These are phyloP conservation scores for Synanthedon tipuliformis DNA, from an alignment of 2,888 invertebrate species.

Conservation along the genomic window DNA sequence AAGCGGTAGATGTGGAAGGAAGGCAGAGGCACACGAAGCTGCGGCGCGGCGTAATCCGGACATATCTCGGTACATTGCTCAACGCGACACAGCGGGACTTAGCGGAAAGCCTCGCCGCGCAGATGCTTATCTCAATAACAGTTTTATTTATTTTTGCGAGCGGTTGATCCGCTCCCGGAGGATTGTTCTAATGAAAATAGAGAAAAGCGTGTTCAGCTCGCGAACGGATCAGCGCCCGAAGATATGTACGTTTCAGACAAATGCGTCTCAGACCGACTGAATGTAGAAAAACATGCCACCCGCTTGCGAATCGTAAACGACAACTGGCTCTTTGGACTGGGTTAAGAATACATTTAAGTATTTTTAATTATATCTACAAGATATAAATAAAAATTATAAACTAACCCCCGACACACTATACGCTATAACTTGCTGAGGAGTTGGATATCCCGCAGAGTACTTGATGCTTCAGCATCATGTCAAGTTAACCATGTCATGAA, in stretches of 20 bases:
- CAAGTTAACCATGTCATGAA: too few relatives aligned
- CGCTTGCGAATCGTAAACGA: conserved; percentile 15
- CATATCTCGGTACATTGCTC: conserved; percentile 67
- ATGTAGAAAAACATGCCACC: background rate
- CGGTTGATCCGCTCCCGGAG: conserved; percentile 58
- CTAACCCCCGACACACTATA: too few relatives aligned
- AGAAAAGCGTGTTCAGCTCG: conserved; percentile 19
- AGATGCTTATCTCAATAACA: conserved; percentile 71
- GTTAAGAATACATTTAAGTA: background rate
- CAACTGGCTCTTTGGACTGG: conserved; percentile 8
- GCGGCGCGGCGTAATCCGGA: conserved; percentile 56
- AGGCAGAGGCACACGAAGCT: conserved; percentile 34
- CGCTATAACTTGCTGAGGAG: too few relatives aligned
- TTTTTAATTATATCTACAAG: too few relatives aligned
- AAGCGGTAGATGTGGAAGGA: conserved; percentile 19
- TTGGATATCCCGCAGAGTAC: too few relatives aligned
- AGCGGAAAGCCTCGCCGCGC: conserved; percentile 62
- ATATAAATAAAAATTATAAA: too few relatives aligned
- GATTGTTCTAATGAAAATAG: conserved; percentile 63
- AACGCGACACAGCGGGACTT: conserved; percentile 66
- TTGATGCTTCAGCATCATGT: too few relatives aligned
- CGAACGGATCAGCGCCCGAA: conserved; percentile 17
- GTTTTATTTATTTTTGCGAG: conserved; percentile 70
- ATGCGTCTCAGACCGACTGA: conserved; percentile 2
- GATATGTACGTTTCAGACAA: conserved; percentile 1